phyloP scores from a whole-genome alignment of 2,888 invertebrate genomes.

The Petrophora chlorosata region DNA sequence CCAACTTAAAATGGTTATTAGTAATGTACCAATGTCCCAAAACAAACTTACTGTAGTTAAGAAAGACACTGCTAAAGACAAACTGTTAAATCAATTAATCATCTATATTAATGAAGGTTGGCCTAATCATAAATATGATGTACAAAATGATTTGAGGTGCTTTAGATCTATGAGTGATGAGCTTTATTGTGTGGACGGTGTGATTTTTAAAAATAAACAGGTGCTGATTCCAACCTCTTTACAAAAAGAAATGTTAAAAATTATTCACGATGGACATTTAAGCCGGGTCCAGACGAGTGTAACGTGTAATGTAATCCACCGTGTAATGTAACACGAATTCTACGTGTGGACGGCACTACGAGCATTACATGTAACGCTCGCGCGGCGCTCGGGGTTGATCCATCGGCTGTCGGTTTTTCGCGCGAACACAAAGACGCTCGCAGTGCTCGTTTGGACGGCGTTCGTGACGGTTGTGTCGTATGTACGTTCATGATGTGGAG shows the following conservation, averaged over 20 bases:
- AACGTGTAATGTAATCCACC: conserved; percentile 7
- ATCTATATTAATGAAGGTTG: background rate
- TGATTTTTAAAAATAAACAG: too few species aligned
- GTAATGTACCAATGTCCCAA: background rate
- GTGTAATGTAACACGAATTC: conserved; percentile 16
- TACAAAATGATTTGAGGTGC: background rate
- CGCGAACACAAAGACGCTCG: conserved; percentile 26
- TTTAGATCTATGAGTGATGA: background rate
- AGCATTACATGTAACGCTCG: conserved; percentile 27
- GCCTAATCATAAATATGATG: background rate
- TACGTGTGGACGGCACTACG: conserved; percentile 20
- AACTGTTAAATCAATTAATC: background rate
- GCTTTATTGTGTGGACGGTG: too few species aligned
- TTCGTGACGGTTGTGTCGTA: conserved; percentile 29
- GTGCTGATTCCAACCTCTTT: too few species aligned
- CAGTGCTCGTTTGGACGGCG: conserved; percentile 22
- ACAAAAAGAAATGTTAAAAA: too few species aligned
- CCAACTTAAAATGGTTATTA: too few species aligned
- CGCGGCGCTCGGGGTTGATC: conserved; percentile 19
- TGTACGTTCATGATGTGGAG: conserved; percentile 30
- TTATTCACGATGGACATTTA: background rate
- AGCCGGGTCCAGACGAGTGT: conserved; percentile 7
- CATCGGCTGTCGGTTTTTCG: conserved; percentile 27
- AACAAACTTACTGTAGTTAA: background rate
- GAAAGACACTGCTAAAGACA: background rate